Evolutionary conservation across 2,888 invertebrate genomes (phyloP).

Genomic region (Drosophila niveifrons): DNA sequence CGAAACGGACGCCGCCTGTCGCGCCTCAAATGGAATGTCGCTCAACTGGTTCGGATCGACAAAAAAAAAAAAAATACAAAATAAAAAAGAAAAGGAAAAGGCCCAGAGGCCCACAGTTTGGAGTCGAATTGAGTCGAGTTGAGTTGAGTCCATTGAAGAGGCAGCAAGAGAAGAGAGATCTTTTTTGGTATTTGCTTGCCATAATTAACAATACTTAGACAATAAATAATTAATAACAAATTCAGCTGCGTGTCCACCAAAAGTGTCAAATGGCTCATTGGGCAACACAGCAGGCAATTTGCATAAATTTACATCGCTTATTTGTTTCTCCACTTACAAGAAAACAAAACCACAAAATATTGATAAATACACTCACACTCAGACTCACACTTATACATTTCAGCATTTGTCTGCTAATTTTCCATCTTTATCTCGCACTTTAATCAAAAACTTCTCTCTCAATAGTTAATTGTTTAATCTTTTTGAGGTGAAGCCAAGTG

Average conservation of each 20-base stretch:
- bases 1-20: slow-evolving; percentile 67
- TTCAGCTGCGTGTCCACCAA: slow-evolving; percentile 62
- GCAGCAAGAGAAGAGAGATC: slow-evolving; percentile 24
- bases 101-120: slow-evolving; percentile 43
- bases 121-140: no score
- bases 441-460: not conserved
- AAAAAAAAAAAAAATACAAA: slow-evolving; percentile 52
- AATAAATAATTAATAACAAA: slow-evolving; percentile 77
- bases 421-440: not conserved
- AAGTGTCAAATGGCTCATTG: slow-evolving; percentile 77
- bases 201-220: slow-evolving; percentile 71
- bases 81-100: slow-evolving; percentile 63
- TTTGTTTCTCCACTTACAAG: slow-evolving; percentile 49
- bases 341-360: slow-evolving; percentile 2
- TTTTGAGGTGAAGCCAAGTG: not conserved
- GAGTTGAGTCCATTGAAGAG: slow-evolving; percentile 13
- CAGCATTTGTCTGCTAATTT: not conserved
- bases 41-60: slow-evolving; percentile 70
- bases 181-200: slow-evolving; percentile 54
- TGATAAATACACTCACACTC: slow-evolving; percentile 8
- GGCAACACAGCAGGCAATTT: slow-evolving; percentile 72
- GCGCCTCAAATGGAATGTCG: slow-evolving; percentile 76
- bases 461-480: not conserved
- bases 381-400: not conserved
- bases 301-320: slow-evolving; percentile 67